Percentiles rank a stretch among this genome's conserved stretches.
phyloP scores from a whole-genome alignment of 2,888 invertebrate species.

The Apoda limacodes region DNA sequence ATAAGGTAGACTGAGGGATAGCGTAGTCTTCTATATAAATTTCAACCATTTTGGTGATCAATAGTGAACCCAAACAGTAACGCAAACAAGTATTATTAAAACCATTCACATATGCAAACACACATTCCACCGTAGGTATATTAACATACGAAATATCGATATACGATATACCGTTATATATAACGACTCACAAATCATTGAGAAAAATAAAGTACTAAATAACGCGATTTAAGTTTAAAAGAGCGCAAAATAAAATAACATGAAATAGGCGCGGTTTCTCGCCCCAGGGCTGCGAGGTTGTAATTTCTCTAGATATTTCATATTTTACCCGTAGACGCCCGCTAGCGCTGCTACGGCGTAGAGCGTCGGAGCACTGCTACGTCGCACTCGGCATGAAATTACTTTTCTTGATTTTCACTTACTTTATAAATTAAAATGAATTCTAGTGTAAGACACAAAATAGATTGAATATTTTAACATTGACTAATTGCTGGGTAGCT shows the following conservation, averaged over 20 bases:
- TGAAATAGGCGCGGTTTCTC: slow-evolving; percentile 55
- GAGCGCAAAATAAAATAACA: slow-evolving; percentile 65
- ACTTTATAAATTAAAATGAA: too few relatives aligned
- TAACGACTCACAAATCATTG: slow-evolving; percentile 41
- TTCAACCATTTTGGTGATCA: too few relatives aligned
- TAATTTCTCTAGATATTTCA: slow-evolving; percentile 64
- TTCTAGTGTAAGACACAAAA: too few relatives aligned
- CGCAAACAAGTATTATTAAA: too few relatives aligned
- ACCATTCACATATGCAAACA: too few relatives aligned
- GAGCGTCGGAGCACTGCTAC: slow-evolving; percentile 38
- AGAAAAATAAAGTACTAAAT: slow-evolving; percentile 35
- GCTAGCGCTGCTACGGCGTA: slow-evolving; percentile 49
- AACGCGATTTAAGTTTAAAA: slow-evolving; percentile 52
- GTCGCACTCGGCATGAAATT: slow-evolving; percentile 27
- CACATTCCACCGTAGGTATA: too few relatives aligned
- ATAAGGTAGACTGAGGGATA: too few relatives aligned
- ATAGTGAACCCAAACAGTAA: too few relatives aligned
- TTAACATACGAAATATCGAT: too few relatives aligned
- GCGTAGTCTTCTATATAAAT: too few relatives aligned
- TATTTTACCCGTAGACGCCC: slow-evolving; percentile 51
- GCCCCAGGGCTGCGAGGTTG: slow-evolving; percentile 44
- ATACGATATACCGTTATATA: slow-evolving; percentile 25
- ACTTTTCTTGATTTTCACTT: slow-evolving; percentile 7
- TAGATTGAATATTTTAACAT: too few relatives aligned
- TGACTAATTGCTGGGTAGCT: too few relatives aligned